Conservation (phyloP, 1,140 invertebrate species). For the Hypsibius dujardini region DNA sequence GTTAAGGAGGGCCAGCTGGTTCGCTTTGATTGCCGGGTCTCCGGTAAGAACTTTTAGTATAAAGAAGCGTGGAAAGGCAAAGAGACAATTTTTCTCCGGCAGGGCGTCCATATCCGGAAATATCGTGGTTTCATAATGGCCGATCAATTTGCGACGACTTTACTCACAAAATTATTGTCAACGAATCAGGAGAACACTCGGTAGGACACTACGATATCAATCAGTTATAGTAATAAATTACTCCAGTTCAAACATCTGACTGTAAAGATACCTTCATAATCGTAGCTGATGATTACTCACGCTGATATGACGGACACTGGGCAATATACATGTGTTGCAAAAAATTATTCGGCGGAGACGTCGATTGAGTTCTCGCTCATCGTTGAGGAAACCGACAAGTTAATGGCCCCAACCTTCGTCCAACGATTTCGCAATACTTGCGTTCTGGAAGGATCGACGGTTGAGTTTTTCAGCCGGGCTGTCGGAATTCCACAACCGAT, state of each 20-base stretch:
- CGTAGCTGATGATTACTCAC: constrained; percentile 65
- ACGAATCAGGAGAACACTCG: constrained; percentile 85
- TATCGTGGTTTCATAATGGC: constrained; percentile 82
- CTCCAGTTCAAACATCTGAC: no score
- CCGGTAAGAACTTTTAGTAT: constrained; percentile 39
- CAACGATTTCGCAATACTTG: constrained; percentile 79
- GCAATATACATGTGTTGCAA: constrained; percentile 59
- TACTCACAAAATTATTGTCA: constrained; percentile 84
- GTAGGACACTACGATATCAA: no score
- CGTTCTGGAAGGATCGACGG: constrained; percentile 75
- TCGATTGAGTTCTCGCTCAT: constrained; percentile 10
- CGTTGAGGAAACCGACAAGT: constrained; percentile 62
- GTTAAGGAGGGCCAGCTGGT: constrained; percentile 58
- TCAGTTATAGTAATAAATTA: no score
- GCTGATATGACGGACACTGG: constrained; percentile 62
- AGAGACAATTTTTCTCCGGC: no score
- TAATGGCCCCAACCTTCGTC: constrained; percentile 83
- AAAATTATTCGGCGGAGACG: constrained; percentile 70
- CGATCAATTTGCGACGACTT: constrained; percentile 64
- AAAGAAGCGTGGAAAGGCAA: no score
- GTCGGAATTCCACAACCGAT: constrained; percentile 75
- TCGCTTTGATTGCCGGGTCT: constrained; percentile 80
- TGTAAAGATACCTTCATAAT: constrained; percentile 42
- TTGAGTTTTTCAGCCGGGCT: constrained; percentile 65
- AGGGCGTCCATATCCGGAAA: constrained; percentile 66